Evolutionary conservation across 2,888 invertebrate species (phyloP), one percentile per base, ranked within the genome.

Genomic region (Melipona bicolor): DNA sequence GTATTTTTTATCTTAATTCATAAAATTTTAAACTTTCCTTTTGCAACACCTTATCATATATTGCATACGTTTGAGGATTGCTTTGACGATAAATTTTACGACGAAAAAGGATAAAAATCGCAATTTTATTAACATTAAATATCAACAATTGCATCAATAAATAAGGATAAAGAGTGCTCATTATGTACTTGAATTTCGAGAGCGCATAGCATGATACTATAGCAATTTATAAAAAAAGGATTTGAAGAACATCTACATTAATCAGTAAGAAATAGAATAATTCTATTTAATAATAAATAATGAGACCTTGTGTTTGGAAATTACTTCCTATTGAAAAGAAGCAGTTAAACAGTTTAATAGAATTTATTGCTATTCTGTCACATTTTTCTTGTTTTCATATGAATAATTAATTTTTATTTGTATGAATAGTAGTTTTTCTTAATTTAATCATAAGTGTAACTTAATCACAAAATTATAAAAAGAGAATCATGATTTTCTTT

Each of bases 41-140:
- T 4, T 32, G 32, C 32, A 32, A 32, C 32, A 32, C 4, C 4
- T 4, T 32, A 4, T 27, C 27, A 27, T 32, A 32, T 32, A 32
- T 4, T 32, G 32, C 32, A 32, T 32, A 32, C 32, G 32, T 32
- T 32, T 32, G 32, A 32, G 32, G 4, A 32, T 32, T 32, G 4
- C 4, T 32, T 32, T 32, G 4, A 32, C 32, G 32, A 32, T 32
- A 32, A 4, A 4, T 32, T 67, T 50, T 61, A 43, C 24, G 72
- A 72, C 72, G 17, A 36, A 54, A n/a, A 64, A 19, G 17, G 17
- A 56, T 56, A 19, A 71, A 56, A 17, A 21, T 3, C 62, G 72
- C 52, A 36, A 43, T 72, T 52, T 49, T 64, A 75, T 77, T 77
- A 67, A 68, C 24, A 59, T 69, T 86, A 79, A 87, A 84, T 84